Conservation (phyloP, 2,113 vertebrate species). For the Anoura caudifer region DNA sequence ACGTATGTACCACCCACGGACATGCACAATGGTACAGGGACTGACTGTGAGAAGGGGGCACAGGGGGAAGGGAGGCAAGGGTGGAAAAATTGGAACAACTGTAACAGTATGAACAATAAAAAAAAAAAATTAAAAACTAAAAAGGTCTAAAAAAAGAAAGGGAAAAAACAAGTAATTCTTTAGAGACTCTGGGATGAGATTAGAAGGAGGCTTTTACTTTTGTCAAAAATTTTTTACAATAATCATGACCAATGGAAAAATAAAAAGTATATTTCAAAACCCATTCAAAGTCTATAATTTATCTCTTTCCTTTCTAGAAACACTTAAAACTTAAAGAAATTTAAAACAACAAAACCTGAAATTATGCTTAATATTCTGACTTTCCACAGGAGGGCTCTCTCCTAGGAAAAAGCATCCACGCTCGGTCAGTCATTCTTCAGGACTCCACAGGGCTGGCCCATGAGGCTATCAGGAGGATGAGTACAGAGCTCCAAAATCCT, state of each 20-base stretch:
- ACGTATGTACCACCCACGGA: too few species aligned
- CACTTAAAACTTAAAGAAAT: slow-evolving; percentile 7
- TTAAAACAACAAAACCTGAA: not conserved
- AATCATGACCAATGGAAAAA: not conserved
- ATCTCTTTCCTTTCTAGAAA: not conserved
- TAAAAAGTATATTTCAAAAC: not conserved
- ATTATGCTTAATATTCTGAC: not conserved
- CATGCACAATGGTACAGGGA: too few species aligned
- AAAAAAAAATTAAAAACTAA: too few species aligned
- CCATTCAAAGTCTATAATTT: not conserved
- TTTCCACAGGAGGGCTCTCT: not conserved
- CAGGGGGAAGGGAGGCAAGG: too few species aligned
- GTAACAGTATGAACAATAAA: too few species aligned
- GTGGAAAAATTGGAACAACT: too few species aligned
- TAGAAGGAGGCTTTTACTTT: not conserved
- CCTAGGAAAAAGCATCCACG: not conserved
- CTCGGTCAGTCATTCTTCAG: not conserved
- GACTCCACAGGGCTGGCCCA: not conserved
- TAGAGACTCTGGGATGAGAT: not conserved
- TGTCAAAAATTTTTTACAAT: not conserved
- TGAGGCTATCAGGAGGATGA: not conserved
- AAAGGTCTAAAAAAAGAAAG: too few species aligned
- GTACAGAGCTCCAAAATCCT: not conserved
- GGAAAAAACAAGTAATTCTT: not conserved
- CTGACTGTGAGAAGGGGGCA: too few species aligned